Percentiles rank a stretch among this genome's conserved stretches.
Conservation (phyloP, 2,113 vertebrate species). For the Hippolais icterina region DNA sequence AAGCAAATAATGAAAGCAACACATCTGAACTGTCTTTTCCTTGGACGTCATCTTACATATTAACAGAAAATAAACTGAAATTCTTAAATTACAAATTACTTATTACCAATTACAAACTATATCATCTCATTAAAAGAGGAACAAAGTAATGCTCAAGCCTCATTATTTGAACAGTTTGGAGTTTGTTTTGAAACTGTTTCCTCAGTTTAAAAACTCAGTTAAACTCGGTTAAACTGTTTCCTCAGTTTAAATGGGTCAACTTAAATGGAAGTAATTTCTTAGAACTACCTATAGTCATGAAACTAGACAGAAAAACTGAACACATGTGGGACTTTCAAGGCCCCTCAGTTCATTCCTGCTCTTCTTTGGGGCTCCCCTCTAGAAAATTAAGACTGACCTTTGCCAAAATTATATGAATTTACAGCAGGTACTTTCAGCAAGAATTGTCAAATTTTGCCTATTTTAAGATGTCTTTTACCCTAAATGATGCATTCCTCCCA, state of each 20-base stretch:
- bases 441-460: background rate
- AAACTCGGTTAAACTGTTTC: background rate
- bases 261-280: background rate
- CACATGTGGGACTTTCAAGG: background rate
- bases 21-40: background rate
- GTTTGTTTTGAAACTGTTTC: background rate
- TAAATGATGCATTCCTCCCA: background rate
- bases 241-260: background rate
- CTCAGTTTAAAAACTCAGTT: background rate
- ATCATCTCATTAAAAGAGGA: background rate
- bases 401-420: background rate
- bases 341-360: background rate
- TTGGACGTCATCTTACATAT: background rate
- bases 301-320: background rate
- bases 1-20: background rate
- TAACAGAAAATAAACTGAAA: conserved; percentile 17
- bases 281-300: background rate
- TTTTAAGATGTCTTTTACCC: background rate
- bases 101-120: background rate
- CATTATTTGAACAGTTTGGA: background rate
- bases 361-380: background rate
- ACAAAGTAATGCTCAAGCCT: background rate
- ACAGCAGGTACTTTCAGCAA: background rate
- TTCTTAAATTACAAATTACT: background rate
- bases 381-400: background rate